Evolutionary conservation across 2,888 invertebrate species (phyloP), one percentile per base, ranked within the genome.

Genomic region (Crematogaster levior): DNA sequence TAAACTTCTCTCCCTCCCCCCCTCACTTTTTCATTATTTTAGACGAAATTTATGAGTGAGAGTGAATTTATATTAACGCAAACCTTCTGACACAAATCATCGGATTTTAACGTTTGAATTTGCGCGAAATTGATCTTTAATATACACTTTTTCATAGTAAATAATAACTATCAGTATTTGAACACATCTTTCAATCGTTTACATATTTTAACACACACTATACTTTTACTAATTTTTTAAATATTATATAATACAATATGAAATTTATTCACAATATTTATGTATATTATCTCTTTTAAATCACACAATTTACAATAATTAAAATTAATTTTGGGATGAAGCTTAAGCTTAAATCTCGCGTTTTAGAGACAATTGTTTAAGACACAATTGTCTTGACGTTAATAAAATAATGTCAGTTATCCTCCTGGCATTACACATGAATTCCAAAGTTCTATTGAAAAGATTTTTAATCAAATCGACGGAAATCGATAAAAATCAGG

Each of bases 31-130:
- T 24, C 66, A 27, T 2, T 10, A 5, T 15, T 43, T 66, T 79
- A n/a, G 18, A 68, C 18, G 43, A 53, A 66, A 79, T 68, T 68
- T 68, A 65, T 30, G n/a, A 21, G 12, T 18, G 43, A 56, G 30
- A 77, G 5, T 12, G 18, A 27, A 40, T 30, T 30, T 34, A 10
- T 21, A 30, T 40, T 9, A 43, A 6, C 18, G 6, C n/a, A 43
- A 48, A 37, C 30, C 18, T 74, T 15, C 21, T n/a, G 12, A 9
- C 15, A 4, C 12, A 24, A 24, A 74, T 21, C 2, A 27, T 3
- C 10, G 5, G 0, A n/a, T 12, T 24, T 70, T 21, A 37, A 24
- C 34, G 7, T 53, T 48, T 5, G 18, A n/a, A 37, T 53, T n/a
- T 18, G 21, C 10, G 24, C 10, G 12, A 56, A 56, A 56, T 61